phyloP scores from a whole-genome alignment of 1,140 invertebrate genomes.

The Drosophila quadrilineata region DNA sequence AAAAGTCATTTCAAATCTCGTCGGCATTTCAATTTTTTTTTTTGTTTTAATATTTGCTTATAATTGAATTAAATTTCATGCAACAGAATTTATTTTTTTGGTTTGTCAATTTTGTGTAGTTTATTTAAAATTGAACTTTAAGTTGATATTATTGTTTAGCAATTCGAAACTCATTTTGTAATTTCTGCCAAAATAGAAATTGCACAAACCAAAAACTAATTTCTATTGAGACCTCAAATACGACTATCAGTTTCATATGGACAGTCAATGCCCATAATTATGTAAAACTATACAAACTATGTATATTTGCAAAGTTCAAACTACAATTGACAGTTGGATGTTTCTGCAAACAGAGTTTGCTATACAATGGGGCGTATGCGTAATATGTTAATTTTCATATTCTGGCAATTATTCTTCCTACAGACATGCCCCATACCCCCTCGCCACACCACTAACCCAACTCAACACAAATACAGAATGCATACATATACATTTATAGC shows the following conservation, averaged over 20 bases:
- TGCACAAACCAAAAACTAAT: slow-evolving; percentile 27
- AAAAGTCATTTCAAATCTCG: slow-evolving; percentile 6
- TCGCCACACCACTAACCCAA: no score
- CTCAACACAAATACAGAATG: background rate
- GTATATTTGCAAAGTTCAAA: background rate
- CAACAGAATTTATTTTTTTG: no score
- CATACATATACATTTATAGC: background rate
- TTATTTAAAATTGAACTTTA: no score
- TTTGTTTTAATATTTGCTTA: no score
- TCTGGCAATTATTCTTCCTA: slow-evolving; percentile 44
- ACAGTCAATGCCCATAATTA: slow-evolving; percentile 17
- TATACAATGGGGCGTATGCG: slow-evolving; percentile 27
- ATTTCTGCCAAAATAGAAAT: slow-evolving; percentile 41
- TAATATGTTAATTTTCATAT: slow-evolving; percentile 54
- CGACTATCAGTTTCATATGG: slow-evolving; percentile 11
- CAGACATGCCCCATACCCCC: background rate
- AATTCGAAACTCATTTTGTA: no score
- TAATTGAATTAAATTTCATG: no score
- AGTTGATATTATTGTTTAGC: no score
- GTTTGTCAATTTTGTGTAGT: background rate
- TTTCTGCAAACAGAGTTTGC: background rate
- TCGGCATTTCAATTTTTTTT: no score
- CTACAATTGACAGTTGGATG: slow-evolving; percentile 12
- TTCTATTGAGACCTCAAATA: slow-evolving; percentile 12
- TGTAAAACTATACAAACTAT: slow-evolving; percentile 1